A percentile compares a stretch with the other conserved stretches of the same genome.
phyloP scores from a whole-genome alignment of 2,797 vertebrate genomes.

The Semotilus atromaculatus region DNA sequence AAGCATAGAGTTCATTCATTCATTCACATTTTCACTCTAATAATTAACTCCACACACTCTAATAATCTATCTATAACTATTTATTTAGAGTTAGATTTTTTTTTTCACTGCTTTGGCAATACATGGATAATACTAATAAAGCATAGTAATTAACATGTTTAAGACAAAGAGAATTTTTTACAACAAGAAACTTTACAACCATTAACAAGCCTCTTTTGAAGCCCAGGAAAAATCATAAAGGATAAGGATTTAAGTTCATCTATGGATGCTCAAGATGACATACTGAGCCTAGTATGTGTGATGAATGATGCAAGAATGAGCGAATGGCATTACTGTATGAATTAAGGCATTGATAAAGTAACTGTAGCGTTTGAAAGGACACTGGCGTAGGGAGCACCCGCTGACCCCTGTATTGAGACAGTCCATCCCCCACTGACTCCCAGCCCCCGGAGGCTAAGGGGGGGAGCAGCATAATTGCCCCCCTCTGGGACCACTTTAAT shows the following conservation, averaged over 20 bases:
- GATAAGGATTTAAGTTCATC: slow-evolving; percentile 35
- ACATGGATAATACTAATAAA: background rate
- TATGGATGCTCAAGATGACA: background rate
- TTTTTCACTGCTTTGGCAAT: background rate
- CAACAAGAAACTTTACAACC: background rate
- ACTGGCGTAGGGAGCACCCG: slow-evolving; percentile 53
- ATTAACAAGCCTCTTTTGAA: background rate
- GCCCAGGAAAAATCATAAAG: background rate
- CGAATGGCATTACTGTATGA: slow-evolving; percentile 71
- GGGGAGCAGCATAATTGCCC: slow-evolving; percentile 76
- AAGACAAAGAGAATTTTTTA: background rate
- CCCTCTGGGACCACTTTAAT: slow-evolving; percentile 79
- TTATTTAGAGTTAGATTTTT: background rate
- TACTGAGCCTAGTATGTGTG: slow-evolving; percentile 10
- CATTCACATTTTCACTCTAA: background rate
- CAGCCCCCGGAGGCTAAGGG: slow-evolving; percentile 67
- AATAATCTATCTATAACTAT: too few relatives aligned
- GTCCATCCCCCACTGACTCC: slow-evolving; percentile 60
- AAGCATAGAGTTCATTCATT: background rate
- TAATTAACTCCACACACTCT: too few relatives aligned
- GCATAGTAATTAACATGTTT: background rate
- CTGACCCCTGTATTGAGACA: slow-evolving; percentile 66
- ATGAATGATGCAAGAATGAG: slow-evolving; percentile 7
- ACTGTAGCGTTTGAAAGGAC: slow-evolving; percentile 67
- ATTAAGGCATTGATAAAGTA: slow-evolving; percentile 69